Percentiles rank a stretch among this genome's conserved stretches.
These are phyloP conservation scores for Eurystomus gularis DNA, from an alignment of 2,113 vertebrate species.

Conservation along the genomic window DNA sequence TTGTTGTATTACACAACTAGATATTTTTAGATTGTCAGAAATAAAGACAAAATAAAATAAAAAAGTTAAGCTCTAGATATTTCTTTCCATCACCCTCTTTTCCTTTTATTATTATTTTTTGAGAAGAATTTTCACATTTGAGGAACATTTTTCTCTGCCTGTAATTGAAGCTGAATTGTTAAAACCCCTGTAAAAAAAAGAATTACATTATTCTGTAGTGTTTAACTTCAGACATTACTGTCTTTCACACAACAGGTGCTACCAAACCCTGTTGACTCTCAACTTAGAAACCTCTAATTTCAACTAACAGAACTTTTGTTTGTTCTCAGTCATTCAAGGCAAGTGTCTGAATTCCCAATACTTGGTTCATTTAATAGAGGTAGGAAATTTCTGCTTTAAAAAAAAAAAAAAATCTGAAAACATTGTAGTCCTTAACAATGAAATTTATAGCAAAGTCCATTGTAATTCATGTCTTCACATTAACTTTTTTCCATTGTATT, in stretches of 20 bases:
- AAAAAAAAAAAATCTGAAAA: neutral
- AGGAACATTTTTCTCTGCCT: neutral
- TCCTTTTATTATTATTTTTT: neutral
- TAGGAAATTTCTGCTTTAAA: neutral
- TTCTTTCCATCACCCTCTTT: neutral
- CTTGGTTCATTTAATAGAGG: neutral
- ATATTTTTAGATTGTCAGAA: neutral
- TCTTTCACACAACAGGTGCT: neutral
- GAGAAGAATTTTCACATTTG: neutral
- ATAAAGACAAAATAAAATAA: neutral
- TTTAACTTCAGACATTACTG: neutral
- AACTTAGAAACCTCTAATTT: neutral
- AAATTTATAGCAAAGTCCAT: neutral
- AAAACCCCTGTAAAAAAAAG: neutral
- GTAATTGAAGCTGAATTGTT: neutral
- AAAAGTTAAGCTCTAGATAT: neutral
- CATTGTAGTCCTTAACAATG: neutral
- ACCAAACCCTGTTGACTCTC: neutral
- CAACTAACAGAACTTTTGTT: neutral
- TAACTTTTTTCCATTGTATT: neutral
- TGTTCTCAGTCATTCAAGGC: neutral
- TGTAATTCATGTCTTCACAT: neutral
- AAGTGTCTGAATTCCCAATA: neutral
- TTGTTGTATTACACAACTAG: neutral
- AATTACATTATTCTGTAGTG: neutral